Evolutionary conservation across 2,113 vertebrate genomes (phyloP), one percentile per base, ranked within the genome.

Genomic region (Oryzias woworae): DNA sequence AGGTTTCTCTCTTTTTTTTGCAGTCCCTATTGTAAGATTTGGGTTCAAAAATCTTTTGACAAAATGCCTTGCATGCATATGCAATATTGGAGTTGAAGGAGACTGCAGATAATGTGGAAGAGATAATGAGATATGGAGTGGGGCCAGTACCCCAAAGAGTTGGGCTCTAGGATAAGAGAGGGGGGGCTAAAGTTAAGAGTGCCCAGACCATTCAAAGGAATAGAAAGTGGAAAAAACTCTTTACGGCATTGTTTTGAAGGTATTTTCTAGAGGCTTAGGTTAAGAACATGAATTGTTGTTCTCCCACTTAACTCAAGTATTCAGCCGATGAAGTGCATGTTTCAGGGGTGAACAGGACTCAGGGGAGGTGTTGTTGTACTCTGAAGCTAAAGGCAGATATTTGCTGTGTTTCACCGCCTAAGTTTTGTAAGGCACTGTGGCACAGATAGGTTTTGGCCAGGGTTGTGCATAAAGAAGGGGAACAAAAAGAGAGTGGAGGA

Each of bases 1-100:
- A 93, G 94, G 94, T 95, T 92, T 92, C 89, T 94, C 73, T 28
- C 94, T 55, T 78, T 77, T 93, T 92, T 94, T 93, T 91, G 89
- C 87, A 91, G 88, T 91, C 92, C 93, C 93, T 90, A 93, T 96
- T 96, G 94, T 94, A 93, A 94, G 94, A 94, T 91, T 91, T 90
- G 89, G 92, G 93, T 94, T 92, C 92, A 90, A 94, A 93, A 93
- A 94, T 92, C 93, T 95, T 93, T 92, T 94, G 93, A 95, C 94
- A 92, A 92, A 92, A 92, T 66, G 53, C 73, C 20, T 17, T 4
- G 47, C 47, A 48, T 48, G 47, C 47, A 48, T 67, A 73, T 72
- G 80, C 74, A 79, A 60, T 65, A 65, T 59, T 58, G 5, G 14
- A 63, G 15, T 69, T 67, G 69, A 81, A 84, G 77, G 79, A 55